Evolutionary conservation across 64 coral and sea anemone species (phyloP).

Genomic region (Actinia tenebrosa): DNA sequence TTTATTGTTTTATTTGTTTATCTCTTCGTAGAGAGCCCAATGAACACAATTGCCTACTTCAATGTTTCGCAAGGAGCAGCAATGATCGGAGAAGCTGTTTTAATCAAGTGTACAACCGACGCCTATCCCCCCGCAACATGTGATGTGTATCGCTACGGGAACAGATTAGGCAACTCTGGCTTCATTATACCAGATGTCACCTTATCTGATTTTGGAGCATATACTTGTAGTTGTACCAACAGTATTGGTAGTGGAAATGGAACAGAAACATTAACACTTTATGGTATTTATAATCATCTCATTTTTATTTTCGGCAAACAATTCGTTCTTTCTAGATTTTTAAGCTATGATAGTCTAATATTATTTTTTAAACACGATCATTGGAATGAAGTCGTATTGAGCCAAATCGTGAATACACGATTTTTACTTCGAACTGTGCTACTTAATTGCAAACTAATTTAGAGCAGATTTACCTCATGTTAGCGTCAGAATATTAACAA

Average conservation of each 20-base stretch:
- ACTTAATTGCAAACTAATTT: no score
- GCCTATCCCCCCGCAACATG: conserved; percentile 51
- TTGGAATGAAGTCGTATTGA: no score
- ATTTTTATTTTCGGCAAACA: no score
- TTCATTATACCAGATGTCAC: conserved; percentile 13
- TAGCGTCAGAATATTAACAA: no score
- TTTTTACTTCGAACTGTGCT: no score
- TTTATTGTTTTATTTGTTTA: background rate
- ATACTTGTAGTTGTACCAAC: conserved; percentile 43
- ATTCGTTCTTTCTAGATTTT: no score
- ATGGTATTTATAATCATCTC: conserved; percentile 28
- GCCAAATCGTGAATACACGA: no score
- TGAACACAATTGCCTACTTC: conserved; percentile 14
- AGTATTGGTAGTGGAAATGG: background rate
- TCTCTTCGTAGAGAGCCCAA: conserved; percentile 33
- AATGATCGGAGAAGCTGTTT: conserved; percentile 32
- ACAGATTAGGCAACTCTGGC: background rate
- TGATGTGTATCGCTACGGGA: conserved; percentile 16
- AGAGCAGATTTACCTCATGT: no score
- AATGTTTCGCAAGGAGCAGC: conserved; percentile 43
- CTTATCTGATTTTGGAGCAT: conserved; percentile 16
- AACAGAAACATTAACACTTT: conserved; percentile 6
- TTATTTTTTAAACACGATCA: no score
- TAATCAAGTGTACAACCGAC: conserved; percentile 33
- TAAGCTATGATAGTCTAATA: no score